Percentiles rank a stretch among this genome's conserved stretches.
Evolutionary conservation across 92 coral and sea anemone species (phyloP).

Genomic region (Parazoanthus darwini): DNA sequence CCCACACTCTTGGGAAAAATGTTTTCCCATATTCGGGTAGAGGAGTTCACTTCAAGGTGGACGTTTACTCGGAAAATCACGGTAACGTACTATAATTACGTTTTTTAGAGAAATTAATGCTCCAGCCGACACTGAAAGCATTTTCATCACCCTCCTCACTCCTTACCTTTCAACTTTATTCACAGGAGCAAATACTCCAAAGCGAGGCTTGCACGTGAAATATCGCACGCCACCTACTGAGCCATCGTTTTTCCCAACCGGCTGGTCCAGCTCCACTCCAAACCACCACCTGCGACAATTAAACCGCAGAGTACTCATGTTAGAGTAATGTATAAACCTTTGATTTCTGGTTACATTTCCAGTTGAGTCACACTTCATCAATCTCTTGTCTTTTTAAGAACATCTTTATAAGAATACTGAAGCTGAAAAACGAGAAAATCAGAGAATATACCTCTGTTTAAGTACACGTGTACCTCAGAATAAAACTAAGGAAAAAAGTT

Average conservation of each 20-base stretch:
- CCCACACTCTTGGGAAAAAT: not conserved
- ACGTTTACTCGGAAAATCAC: not conserved
- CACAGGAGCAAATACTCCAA: conserved; percentile 92
- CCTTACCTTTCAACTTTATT: conserved; percentile 83
- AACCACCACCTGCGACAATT: conserved; percentile 74
- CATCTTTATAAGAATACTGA: no score
- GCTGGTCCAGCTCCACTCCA: conserved; percentile 90
- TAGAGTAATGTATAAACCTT: no score
- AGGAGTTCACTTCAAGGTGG: not conserved
- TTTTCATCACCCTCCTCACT: not conserved
- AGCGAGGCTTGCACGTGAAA: conserved; percentile 88
- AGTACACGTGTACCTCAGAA: no score
- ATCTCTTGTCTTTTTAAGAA: not conserved
- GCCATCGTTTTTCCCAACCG: conserved; percentile 96
- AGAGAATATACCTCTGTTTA: no score
- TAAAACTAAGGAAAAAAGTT: no score
- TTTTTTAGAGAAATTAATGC: not conserved
- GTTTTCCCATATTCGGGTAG: not conserved
- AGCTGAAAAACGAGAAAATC: no score
- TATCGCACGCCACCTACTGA: conserved; percentile 93
- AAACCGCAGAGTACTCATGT: not conserved
- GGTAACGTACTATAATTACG: not conserved
- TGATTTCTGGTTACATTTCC: no score
- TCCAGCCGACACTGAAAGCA: not conserved
- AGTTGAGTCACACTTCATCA: no score